Evolutionary conservation across 2,113 vertebrate species (phyloP).

Genomic region (Psammodynastes pulverulentus): DNA sequence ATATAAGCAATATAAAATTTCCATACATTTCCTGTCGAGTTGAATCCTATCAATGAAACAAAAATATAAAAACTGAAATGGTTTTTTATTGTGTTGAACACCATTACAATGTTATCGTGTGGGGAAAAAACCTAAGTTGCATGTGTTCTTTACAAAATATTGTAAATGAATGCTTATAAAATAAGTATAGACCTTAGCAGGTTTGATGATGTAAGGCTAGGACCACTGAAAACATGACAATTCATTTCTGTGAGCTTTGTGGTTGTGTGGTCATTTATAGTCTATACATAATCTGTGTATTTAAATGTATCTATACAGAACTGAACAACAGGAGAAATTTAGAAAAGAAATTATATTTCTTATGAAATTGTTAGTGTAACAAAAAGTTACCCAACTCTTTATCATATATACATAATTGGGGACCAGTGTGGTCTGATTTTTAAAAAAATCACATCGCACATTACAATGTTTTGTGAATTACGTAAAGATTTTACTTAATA

Average conservation of each 20-base stretch:
- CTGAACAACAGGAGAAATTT: conserved; percentile 53
- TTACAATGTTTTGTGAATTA: conserved; percentile 72
- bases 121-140: conserved; percentile 28
- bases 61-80: conserved; percentile 64
- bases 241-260: conserved; percentile 22
- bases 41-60: conserved; percentile 65
- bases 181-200: conserved; percentile 27
- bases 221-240: conserved; percentile 37
- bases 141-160: conserved; percentile 38
- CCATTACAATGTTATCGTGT: conserved; percentile 11
- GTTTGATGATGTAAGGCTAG: conserved; percentile 33
- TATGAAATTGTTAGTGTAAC: conserved; percentile 68
- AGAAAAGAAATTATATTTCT: conserved; percentile 37
- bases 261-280: conserved; percentile 21
- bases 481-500: conserved; percentile 46
- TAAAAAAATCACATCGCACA: conserved; percentile 76
- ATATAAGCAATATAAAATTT: conserved; percentile 66
- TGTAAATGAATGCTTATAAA: conserved; percentile 38
- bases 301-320: conserved; percentile 48
- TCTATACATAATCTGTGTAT: conserved; percentile 29
- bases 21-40: conserved; percentile 61
- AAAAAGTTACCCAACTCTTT: conserved; percentile 69
- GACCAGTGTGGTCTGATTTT: conserved; percentile 78
- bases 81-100: conserved; percentile 51
- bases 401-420: conserved; percentile 70